Conservation (phyloP, 30 jellyfish, hydroid and myxozoan species). For the Rhopilema esculentum region DNA sequence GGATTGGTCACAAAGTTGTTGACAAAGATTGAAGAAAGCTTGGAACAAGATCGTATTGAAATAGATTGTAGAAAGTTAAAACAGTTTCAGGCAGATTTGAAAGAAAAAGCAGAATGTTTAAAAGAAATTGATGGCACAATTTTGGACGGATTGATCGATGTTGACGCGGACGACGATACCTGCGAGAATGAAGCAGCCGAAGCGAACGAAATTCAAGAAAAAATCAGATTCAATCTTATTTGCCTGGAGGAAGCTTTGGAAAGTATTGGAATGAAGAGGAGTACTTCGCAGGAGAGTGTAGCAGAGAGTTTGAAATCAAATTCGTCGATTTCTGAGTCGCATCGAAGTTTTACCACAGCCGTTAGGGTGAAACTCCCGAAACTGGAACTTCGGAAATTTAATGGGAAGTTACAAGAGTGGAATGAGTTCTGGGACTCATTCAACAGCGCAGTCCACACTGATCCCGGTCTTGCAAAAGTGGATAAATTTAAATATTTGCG, state of each 20-base stretch:
- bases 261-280: neutral
- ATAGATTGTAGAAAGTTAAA: constrained; percentile 3
- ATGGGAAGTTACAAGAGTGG: constrained; percentile 33
- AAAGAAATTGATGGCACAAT: constrained; percentile 7
- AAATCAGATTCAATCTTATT: neutral
- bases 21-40: neutral
- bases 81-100: constrained; percentile 32
- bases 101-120: constrained; percentile 7
- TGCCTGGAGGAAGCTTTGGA: constrained; percentile 6
- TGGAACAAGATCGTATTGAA: constrained; percentile 9
- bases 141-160: neutral
- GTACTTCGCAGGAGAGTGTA: constrained; percentile 20
- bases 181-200: constrained; percentile 42
- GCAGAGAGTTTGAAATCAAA: constrained; percentile 7
- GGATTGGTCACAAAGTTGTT: constrained; percentile 25
- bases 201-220: constrained; percentile 31
- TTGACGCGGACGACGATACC: constrained; percentile 9
- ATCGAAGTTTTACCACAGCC: neutral
- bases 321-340: constrained; percentile 8
- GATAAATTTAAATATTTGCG: constrained; percentile 22
- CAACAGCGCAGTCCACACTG: constrained; percentile 24
- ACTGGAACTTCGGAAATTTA: constrained; percentile 27
- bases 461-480: neutral
- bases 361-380: constrained; percentile 34
- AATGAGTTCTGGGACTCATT: constrained; percentile 40